These are phyloP conservation scores for Nanorana parkeri DNA, from an alignment of 2,113 vertebrate genomes.

Conservation along the genomic window DNA sequence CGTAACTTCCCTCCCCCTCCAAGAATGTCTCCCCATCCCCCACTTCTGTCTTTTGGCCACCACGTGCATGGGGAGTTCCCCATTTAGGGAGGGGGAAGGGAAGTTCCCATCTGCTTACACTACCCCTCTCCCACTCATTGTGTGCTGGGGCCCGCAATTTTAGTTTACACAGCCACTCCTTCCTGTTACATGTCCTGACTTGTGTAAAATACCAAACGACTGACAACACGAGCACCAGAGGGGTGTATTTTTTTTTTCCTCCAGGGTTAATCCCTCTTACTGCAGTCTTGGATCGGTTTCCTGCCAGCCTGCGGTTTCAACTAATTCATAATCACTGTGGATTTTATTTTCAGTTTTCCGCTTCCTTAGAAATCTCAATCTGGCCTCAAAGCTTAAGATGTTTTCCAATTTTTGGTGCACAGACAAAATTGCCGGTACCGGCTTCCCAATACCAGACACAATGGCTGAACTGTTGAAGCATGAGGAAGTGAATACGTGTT, in stretches of 20 bases:
- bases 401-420: not conserved
- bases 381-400: not conserved
- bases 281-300: not conserved
- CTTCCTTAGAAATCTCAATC: not conserved
- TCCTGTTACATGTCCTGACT: conserved; percentile 50
- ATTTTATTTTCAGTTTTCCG: not conserved
- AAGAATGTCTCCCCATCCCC: conserved; percentile 37
- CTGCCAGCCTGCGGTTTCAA: not conserved
- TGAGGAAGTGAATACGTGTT: conserved; percentile 42
- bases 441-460: conserved; percentile 4
- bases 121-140: not conserved
- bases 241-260: not conserved
- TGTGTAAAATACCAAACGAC: conserved; percentile 28
- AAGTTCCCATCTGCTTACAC: conserved; percentile 52
- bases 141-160: not conserved
- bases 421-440: conserved; percentile 12
- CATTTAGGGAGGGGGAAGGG: conserved; percentile 45
- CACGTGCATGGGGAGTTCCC: conserved; percentile 56
- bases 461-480: conserved; percentile 18
- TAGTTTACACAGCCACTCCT: conserved; percentile 27
- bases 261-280: not conserved
- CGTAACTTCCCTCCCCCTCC: not conserved
- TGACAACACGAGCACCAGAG: conserved; percentile 1
- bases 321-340: not conserved
- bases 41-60: not conserved